Evolutionary conservation across 2,888 invertebrate genomes (phyloP), one percentile per base, ranked within the genome.

Genomic region (Brachynemurus nebulosus): DNA sequence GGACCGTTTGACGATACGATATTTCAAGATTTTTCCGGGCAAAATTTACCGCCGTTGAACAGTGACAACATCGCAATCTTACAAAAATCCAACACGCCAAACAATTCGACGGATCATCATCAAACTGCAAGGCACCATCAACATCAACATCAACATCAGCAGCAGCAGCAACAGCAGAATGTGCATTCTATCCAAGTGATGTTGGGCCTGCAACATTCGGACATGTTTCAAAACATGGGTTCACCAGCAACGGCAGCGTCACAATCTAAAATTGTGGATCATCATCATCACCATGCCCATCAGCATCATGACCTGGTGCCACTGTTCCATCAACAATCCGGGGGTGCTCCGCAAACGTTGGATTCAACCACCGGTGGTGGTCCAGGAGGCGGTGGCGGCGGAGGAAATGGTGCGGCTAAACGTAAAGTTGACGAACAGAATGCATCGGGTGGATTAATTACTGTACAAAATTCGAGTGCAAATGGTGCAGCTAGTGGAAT

Each of bases 1-100:
- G 67, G 66, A 41, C 72, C 73, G 23, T 72, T 86, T 65, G 86
- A 86, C 60, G 86, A 86, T 59, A 80, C 82, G 57, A 78, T 82
- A 59, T 86, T 86, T 63, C 70, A 75, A 52, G 86, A 86, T 64
- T 86, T 85, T 57, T 65, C 70, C 21, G 73, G 71, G 53, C 75
- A 70, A 40, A 66, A 69, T 16, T 53, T 69, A 35, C 62, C 66
- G 12, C 63, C 64, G 34, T 50, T 65, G 43, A 63, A 59, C 40
- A 30, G 45, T 42, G 23, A 38, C 38, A n/a, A n/a, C n/a, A n/a
- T n/a, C n/a, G n/a, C n/a, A n/a, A n/a, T n/a, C n/a, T n/a, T n/a
- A n/a, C n/a, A n/a, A n/a, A n/a, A n/a, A n/a, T n/a, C n/a, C n/a
- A n/a, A n/a, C n/a, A n/a, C n/a, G n/a, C n/a, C n/a, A n/a, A n/a